Conservation (phyloP, 1,140 invertebrate species). For the Sminthurinus signatus region DNA sequence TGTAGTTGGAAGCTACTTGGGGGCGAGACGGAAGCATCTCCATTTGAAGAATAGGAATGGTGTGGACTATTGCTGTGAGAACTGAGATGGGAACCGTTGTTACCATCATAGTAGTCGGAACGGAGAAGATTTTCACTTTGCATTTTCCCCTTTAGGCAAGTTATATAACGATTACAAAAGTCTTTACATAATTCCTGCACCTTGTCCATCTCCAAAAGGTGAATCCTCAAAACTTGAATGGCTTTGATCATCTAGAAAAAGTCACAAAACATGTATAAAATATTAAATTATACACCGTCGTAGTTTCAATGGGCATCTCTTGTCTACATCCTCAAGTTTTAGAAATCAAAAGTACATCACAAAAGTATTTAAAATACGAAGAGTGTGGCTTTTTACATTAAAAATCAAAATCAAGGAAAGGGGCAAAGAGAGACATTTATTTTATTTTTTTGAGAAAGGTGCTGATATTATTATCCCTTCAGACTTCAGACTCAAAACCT, state of each 20-base stretch:
- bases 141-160: constrained; percentile 93
- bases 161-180: constrained; percentile 93
- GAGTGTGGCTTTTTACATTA: too few relatives aligned
- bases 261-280: not conserved
- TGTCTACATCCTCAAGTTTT: too few relatives aligned
- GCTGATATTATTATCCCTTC: too few relatives aligned
- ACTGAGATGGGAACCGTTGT: constrained; percentile 28
- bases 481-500: too few relatives aligned
- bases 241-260: constrained; percentile 86
- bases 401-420: too few relatives aligned
- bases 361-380: too few relatives aligned
- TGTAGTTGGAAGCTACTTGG: constrained; percentile 36
- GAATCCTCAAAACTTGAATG: constrained; percentile 92
- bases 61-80: constrained; percentile 41
- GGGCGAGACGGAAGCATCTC: constrained; percentile 38
- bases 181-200: constrained; percentile 95
- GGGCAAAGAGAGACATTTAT: not conserved
- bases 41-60: constrained; percentile 39
- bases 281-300: too few relatives aligned
- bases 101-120: constrained; percentile 58
- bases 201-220: constrained; percentile 90
- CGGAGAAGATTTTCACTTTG: constrained; percentile 84
- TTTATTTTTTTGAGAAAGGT: too few relatives aligned
- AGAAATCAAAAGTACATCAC: too few relatives aligned
- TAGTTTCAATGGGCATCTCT: too few relatives aligned